Base-by-base conservation (phyloP, 1,140 invertebrate species). In the Drosophila burlai region DNA sequence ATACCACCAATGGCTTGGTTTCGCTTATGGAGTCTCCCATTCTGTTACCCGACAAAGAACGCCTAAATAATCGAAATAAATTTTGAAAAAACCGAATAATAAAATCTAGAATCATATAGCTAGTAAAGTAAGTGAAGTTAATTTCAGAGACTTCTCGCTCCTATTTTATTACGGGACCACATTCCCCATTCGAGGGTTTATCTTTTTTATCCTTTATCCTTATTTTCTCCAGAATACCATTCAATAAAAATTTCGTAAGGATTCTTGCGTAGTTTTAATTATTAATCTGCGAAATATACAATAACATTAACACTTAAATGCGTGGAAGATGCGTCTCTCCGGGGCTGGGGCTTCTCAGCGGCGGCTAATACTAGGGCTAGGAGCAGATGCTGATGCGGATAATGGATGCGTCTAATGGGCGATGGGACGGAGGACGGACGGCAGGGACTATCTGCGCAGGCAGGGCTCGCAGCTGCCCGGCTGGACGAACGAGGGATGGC, bases 401-500 rank as follows among this genome's bases (percentile, higher is more conserved):
- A 73, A 68, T 62, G 74, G 61, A 76, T 79, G 71, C 49, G 54
- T 57, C 66, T 78, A 76, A 78, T 87, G 76, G 54, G 49, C 55
- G 52, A 75, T 79, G 80, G 47, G 54, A 54, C 42, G 38, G 46
- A 81, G 26, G 52, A 45, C 29, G 26, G 31, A 45, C 31, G 46
- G 61, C 65, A 42, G 65, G 60, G 60, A 69, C 78, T 92, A 93
- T 80, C 92, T 89, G 40, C 84, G 78, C 63, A 95, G 93, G 64
- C 94, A 95, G 6, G 94, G 94, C 77, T 95, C 94, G 74, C 94
- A 95, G 38, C 94, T 94, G 34, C 94, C 94, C 5, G 94, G 94
- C 29, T 93, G 91, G 29, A 95, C 83, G 73, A 95, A 95, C 16
- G 94, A 94, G 16, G 94, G 94, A 91, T 95, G 94, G 79, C 94